A percentile compares a stretch with the other conserved stretches of the same genome.
Evolutionary conservation across 2,113 vertebrate genomes (phyloP).

Genomic region (Gadus macrocephalus): DNA sequence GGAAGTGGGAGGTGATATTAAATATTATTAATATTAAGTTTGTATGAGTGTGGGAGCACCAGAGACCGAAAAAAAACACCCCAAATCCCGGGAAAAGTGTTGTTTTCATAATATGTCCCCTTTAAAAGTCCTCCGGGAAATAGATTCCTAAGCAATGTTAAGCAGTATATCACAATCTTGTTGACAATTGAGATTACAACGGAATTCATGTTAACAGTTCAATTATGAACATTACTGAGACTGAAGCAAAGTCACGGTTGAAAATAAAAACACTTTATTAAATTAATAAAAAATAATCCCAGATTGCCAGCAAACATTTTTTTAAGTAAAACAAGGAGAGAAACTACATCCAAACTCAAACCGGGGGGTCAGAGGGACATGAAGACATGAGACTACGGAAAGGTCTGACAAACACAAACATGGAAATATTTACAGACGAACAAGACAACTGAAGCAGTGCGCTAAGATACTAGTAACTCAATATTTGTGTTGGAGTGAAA

Average conservation of each 20-base stretch:
- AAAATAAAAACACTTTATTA: slow-evolving; percentile 80
- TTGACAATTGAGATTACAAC: too few species aligned
- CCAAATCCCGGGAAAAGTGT: too few species aligned
- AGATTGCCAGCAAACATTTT: slow-evolving; percentile 78
- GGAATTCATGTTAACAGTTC: not conserved
- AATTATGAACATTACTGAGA: slow-evolving; percentile 20
- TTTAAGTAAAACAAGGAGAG: slow-evolving; percentile 54
- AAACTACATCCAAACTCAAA: slow-evolving; percentile 73
- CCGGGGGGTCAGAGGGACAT: slow-evolving; percentile 55
- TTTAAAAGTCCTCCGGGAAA: too few species aligned
- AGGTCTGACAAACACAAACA: slow-evolving; percentile 65
- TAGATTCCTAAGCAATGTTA: too few species aligned
- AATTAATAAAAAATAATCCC: slow-evolving; percentile 77
- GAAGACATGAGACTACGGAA: slow-evolving; percentile 57
- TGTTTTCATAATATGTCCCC: too few species aligned
- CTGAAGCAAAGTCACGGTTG: slow-evolving; percentile 60
- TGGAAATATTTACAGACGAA: slow-evolving; percentile 75
- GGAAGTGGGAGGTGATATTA: too few species aligned
- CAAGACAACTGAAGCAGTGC: slow-evolving; percentile 62
- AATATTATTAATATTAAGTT: too few species aligned
- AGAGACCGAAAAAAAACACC: too few species aligned
- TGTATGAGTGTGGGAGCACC: too few species aligned
- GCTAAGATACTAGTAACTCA: slow-evolving; percentile 60
- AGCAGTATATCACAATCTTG: too few species aligned
- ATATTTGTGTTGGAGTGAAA: slow-evolving; percentile 64